A percentile compares a stretch with the other conserved stretches of the same genome.
Evolutionary conservation across 2,113 vertebrate genomes (phyloP).

Genomic region (Henicopernis longicauda): DNA sequence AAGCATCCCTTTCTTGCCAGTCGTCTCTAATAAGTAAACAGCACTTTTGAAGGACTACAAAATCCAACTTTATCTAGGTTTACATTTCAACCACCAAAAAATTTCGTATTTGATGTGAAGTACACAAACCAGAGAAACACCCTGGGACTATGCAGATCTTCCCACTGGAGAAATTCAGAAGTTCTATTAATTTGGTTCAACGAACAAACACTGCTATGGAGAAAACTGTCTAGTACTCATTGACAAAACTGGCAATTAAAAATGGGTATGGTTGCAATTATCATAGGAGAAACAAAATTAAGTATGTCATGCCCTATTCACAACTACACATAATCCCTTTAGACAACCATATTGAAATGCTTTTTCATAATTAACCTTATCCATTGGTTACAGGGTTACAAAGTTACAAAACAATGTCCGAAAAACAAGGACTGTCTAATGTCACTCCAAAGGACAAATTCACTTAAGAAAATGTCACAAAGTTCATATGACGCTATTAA

Average conservation of each 20-base stretch:
- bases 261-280: conserved; percentile 25
- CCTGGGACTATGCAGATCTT: neutral
- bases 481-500: neutral
- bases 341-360: neutral
- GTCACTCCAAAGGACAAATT: neutral
- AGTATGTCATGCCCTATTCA: neutral
- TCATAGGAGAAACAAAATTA: neutral
- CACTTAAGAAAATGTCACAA: neutral
- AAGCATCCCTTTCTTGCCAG: neutral
- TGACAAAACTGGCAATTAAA: conserved; percentile 34
- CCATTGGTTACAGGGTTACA: neutral
- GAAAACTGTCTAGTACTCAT: neutral
- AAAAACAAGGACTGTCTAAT: neutral
- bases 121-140: neutral
- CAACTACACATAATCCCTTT: neutral
- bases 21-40: neutral
- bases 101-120: neutral
- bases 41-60: neutral
- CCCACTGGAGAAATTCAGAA: neutral
- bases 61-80: neutral
- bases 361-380: neutral
- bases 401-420: neutral
- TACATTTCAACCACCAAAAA: neutral
- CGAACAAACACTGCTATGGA: neutral
- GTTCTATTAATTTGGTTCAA: conserved; percentile 6